phyloP scores from a whole-genome alignment of 2,888 invertebrate species.

The Phengaris alcon region DNA sequence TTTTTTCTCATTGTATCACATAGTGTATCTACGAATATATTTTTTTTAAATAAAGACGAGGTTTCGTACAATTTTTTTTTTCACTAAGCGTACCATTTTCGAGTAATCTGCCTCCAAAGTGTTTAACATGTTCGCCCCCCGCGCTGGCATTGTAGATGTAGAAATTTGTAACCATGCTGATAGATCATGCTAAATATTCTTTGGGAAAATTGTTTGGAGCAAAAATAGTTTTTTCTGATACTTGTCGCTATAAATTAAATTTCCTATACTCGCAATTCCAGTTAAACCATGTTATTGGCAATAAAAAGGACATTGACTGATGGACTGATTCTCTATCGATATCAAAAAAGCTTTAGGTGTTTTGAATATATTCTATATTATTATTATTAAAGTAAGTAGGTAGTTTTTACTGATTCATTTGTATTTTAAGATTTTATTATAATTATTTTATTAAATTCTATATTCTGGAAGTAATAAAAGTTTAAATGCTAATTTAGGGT shows the following conservation, averaged over 20 bases:
- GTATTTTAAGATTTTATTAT: not conserved
- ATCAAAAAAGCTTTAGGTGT: not conserved
- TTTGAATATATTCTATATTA: not conserved
- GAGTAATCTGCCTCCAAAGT: no score
- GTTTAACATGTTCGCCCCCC: no score
- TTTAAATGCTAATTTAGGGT: not conserved
- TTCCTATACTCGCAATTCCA: not conserved
- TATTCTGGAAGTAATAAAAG: not conserved
- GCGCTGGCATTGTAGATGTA: no score
- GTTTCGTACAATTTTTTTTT: no score
- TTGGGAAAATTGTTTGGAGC: no score
- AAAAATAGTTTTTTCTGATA: not conserved
- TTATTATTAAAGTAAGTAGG: not conserved
- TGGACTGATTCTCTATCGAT: not conserved
- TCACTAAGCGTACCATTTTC: no score
- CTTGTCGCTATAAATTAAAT: slow-evolving; percentile 4
- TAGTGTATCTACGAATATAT: no score
- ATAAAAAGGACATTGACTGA: slow-evolving; percentile 26
- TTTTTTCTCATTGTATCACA: no score
- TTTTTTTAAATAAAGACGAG: no score
- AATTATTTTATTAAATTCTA: not conserved
- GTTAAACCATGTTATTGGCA: not conserved
- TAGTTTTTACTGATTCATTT: slow-evolving; percentile 1
- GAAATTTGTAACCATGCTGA: no score
- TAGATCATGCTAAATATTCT: no score